Evolutionary conservation across 2,888 invertebrate species (phyloP), one percentile per base, ranked within the genome.

Genomic region (Cabera pusaria): DNA sequence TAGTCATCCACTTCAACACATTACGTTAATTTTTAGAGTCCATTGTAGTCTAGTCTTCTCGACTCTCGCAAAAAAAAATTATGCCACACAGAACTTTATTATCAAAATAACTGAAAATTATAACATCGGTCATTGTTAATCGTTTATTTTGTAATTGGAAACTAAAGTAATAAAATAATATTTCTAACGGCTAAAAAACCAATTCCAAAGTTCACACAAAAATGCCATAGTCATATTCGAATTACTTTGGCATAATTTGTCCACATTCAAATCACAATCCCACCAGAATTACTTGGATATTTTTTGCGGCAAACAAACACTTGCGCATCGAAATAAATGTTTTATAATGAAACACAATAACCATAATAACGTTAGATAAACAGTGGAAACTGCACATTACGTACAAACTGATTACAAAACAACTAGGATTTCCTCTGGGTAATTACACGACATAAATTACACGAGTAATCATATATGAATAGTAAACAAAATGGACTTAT

Each of bases 321-420:
- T 59, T 55, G 48, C 40, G 56, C 54, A 59, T 64, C 52, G 64
- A 71, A 72, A 72, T 76, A 78, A 80, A 82, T 73, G 72, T 66
- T 74, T 74, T 77, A 72, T 81, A 83, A 85, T 80, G 76, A 78
- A 84, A 74, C 79, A 78, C 72, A 81, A 82, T 77, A 65, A 77
- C 69, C 52, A 62, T 78, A 72, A 76, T 73, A 68, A 66, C 50
- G 66, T 71, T 76, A 73, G 74, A 78, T 79, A 73, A 78, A 78
- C 73, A 75, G 36, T 43, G 39, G 33, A 26, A 80, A 78, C 75
- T 72, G 66, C 71, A 65, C 71, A 76, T 65, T 69, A 70, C 58
- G 53, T 56, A 59, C 61, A 55, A 42, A 63, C 66, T 72, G 71
- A 85, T 85, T 82, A 81, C 78, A 64, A 72, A 76, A 79, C 74